These are phyloP conservation scores for Crotalus adamanteus DNA, from an alignment of 2,797 vertebrate species.

Conservation along the genomic window DNA sequence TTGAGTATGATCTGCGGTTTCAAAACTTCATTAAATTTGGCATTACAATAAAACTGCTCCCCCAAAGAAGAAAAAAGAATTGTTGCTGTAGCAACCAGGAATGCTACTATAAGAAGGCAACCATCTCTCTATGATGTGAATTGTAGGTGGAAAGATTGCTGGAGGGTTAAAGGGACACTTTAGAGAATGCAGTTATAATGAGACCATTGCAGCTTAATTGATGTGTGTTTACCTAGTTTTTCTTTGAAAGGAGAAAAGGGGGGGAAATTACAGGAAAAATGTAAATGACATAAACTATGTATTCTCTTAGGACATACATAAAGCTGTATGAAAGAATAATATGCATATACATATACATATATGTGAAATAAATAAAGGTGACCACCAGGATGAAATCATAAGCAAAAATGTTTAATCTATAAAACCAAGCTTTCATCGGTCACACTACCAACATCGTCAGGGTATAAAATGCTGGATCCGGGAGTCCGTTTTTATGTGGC, in stretches of 20 bases:
- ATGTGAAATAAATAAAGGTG: too few species aligned
- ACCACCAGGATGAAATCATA: too few species aligned
- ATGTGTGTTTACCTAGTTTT: constrained; percentile 12
- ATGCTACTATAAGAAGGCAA: constrained; percentile 18
- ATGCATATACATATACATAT: too few species aligned
- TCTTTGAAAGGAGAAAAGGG: neutral
- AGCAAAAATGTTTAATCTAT: too few species aligned
- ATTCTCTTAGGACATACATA: neutral
- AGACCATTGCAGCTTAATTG: constrained; percentile 12
- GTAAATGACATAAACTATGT: neutral
- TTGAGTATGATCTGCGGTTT: neutral
- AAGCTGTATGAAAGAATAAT: too few species aligned
- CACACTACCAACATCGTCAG: too few species aligned
- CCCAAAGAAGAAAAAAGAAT: constrained; percentile 33
- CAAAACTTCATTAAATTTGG: neutral
- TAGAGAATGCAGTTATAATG: constrained; percentile 22
- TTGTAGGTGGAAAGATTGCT: constrained; percentile 24
- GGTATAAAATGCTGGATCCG: too few species aligned
- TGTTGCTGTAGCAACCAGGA: constrained; percentile 62
- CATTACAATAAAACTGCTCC: neutral
- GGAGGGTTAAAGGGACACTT: constrained; percentile 26
- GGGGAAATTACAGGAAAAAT: neutral
- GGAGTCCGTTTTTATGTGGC: too few species aligned
- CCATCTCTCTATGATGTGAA: constrained; percentile 27
- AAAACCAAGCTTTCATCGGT: too few species aligned